These are phyloP conservation scores for Epizoanthus rinbou DNA, from an alignment of 92 coral and sea anemone species.

Conservation along the genomic window DNA sequence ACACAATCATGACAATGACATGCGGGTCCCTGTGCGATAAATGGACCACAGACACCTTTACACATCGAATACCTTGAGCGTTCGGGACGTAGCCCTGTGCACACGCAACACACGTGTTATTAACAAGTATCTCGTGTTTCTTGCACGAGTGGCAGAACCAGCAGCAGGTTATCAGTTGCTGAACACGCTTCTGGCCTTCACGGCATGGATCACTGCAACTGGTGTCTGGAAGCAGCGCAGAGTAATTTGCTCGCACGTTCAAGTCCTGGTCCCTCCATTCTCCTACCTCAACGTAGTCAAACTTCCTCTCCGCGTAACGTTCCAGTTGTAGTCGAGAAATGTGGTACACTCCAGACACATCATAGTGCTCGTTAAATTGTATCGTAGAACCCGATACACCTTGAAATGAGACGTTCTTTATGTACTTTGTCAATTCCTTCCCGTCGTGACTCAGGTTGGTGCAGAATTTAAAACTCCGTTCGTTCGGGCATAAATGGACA, in stretches of 20 bases:
- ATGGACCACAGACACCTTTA: conserved; percentile 17
- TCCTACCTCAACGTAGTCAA: conserved; percentile 23
- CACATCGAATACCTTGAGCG: conserved; percentile 1
- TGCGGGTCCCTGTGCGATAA: conserved; percentile 38
- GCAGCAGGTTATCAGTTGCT: conserved; percentile 36
- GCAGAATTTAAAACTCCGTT: conserved; percentile 23
- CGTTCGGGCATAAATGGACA: conserved; percentile 22
- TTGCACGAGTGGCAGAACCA: conserved; percentile 49
- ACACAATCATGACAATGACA: conserved; percentile 28
- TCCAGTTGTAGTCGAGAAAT: conserved; percentile 23
- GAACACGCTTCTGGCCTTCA: conserved; percentile 30
- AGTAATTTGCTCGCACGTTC: not conserved
- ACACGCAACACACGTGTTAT: conserved; percentile 45
- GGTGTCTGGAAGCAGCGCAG: conserved; percentile 24
- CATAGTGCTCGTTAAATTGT: conserved; percentile 27
- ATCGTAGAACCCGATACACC: conserved; percentile 43
- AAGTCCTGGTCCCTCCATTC: conserved; percentile 40
- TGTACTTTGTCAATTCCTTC: conserved; percentile 24
- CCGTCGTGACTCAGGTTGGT: conserved; percentile 41
- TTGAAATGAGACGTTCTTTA: conserved; percentile 30
- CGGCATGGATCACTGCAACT: conserved; percentile 35
- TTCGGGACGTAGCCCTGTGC: conserved; percentile 39
- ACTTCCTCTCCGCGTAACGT: not conserved
- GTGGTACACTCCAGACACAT: conserved; percentile 43
- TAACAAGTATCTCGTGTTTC: conserved; percentile 40